These are phyloP conservation scores for Microcebus tavaratra DNA, from an alignment of 2,113 vertebrate genomes.

Conservation along the genomic window DNA sequence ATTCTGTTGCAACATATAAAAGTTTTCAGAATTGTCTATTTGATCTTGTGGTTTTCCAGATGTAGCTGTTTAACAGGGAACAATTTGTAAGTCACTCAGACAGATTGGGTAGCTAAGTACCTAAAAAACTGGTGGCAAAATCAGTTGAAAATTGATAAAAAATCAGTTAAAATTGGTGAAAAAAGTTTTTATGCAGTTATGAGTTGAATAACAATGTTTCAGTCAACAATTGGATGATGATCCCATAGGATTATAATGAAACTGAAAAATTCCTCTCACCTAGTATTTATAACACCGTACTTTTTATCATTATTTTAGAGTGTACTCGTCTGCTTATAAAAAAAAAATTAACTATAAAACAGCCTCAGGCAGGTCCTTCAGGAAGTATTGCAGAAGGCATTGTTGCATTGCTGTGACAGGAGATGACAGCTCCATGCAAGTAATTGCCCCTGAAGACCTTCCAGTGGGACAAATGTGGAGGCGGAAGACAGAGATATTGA, in stretches of 20 bases:
- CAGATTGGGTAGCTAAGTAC: accelerated
- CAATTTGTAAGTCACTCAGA: neutral
- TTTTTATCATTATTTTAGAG: neutral
- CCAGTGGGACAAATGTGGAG: neutral
- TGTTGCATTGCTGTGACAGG: neutral
- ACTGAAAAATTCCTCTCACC: neutral
- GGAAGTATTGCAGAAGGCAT: neutral
- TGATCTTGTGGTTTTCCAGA: neutral
- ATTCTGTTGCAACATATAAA: neutral
- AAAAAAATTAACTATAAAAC: neutral
- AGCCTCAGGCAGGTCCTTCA: neutral
- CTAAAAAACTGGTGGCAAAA: neutral
- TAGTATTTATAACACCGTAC: neutral
- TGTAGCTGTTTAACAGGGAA: neutral
- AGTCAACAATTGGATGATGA: neutral
- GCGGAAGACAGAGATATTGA: neutral
- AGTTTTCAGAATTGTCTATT: neutral
- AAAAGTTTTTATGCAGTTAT: neutral
- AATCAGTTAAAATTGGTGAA: neutral
- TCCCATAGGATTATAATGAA: neutral
- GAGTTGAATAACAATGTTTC: neutral
- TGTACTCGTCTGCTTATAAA: neutral
- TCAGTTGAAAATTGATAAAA: neutral
- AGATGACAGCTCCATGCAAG: neutral
- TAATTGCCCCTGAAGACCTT: neutral